Base-by-base conservation (phyloP, 2,797 vertebrate genomes). In the Limosa lapponica region DNA sequence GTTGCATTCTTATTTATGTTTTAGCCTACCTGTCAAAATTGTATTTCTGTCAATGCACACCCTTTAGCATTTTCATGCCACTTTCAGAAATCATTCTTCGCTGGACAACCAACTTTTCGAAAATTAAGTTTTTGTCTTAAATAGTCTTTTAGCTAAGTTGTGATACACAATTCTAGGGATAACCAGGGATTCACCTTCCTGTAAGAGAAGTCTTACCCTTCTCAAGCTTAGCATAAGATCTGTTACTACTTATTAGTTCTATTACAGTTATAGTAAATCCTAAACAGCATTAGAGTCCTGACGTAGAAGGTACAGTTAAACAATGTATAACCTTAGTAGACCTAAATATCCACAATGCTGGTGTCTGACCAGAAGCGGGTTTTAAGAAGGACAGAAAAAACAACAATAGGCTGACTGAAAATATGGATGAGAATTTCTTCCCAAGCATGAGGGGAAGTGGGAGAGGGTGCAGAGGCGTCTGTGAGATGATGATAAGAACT, bases 401-500 rank as follows among this genome's bases (percentile, higher is more conserved):
- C 9, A 75, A n/a, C 34, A 64, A 46, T 46, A 51, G 11, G 3
- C 11, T 89, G 51, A 41, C 18, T 62, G n/a, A 92, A 94, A 90
- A 87, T 48, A 81, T 10, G 37, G 51, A 48, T 77, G 36, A 70
- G 48, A 80, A 57, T 80, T 89, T 94, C 81, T 95, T 94, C 64
- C 81, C 87, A 89, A 49, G 81, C 30, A 41, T 16, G 57, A 89
- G 16, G 48, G 64, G 51, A 88, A 89, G 41, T 77, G 48, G 59
- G 41, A 96, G 67, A 96, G 64, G 57, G 39, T 82, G 32, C 74
- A 92, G 83, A 96, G 95, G 83, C 12, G 64, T 89, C 89, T 96
- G 78, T 96, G 95, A 93, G 77, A 80, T 73, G 78, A 79, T 85
- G 95, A 96, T 97, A 96, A 97, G 93, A 73, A 55, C 64, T 91